Evolutionary conservation across 2,888 invertebrate species (phyloP).

Genomic region (Clistopyga incitator): DNA sequence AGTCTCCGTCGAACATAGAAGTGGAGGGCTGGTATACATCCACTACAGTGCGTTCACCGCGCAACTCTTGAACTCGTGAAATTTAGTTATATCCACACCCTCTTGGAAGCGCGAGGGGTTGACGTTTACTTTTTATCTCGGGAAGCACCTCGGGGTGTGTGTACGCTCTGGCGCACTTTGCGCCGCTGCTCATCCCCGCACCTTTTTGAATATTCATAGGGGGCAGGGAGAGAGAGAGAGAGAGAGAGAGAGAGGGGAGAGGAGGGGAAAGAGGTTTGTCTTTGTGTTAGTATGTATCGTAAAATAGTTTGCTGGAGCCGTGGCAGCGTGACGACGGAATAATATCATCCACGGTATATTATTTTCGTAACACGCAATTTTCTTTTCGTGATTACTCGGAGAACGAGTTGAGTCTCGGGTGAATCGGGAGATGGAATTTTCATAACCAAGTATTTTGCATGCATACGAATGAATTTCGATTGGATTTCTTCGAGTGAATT

Average conservation of each 20-base stretch:
- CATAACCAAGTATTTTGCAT: not conserved
- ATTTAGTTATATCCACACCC: slow-evolving; percentile 51
- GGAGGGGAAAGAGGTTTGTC: slow-evolving; percentile 34
- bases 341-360: slow-evolving; percentile 27
- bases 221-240: slow-evolving; percentile 14
- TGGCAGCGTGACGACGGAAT: slow-evolving; percentile 34
- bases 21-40: not conserved
- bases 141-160: slow-evolving; percentile 5
- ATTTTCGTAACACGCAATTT: slow-evolving; percentile 15
- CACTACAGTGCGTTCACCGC: not conserved
- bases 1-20: not conserved
- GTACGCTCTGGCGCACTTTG: slow-evolving; percentile 12
- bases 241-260: not conserved
- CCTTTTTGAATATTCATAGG: slow-evolving; percentile 62
- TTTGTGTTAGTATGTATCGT: slow-evolving; percentile 24
- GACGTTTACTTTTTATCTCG: slow-evolving; percentile 48
- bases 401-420: not conserved
- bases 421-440: not conserved
- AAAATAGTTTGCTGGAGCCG: slow-evolving; percentile 42
- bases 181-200: slow-evolving; percentile 17
- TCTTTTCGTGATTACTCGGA: not conserved
- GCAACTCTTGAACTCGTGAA: slow-evolving; percentile 44
- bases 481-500: not conserved
- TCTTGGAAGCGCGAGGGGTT: slow-evolving; percentile 48
- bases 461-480: not conserved